A percentile compares a stretch with the other conserved stretches of the same genome.
phyloP scores from a whole-genome alignment of 2,888 invertebrate species.

The Lucinisca nassula region DNA sequence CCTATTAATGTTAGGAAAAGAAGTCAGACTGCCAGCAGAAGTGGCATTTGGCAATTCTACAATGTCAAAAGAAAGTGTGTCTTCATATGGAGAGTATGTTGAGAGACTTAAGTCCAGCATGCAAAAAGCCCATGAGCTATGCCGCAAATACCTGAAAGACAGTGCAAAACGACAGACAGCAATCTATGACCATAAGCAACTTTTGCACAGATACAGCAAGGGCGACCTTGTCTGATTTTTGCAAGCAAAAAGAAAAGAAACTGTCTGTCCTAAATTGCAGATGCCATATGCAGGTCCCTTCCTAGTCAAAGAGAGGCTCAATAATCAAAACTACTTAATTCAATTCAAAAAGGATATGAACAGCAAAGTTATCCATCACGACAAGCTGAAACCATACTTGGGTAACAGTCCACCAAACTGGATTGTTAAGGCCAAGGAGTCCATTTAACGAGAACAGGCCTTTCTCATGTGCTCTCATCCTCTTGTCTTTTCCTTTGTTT shows the following conservation, averaged over 20 bases:
- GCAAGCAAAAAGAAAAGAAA: not conserved
- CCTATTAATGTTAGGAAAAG: conserved; percentile 59
- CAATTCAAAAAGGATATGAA: not conserved
- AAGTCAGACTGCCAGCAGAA: conserved; percentile 62
- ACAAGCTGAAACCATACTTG: conserved; percentile 10
- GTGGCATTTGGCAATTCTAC: conserved; percentile 32
- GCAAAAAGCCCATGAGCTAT: conserved; percentile 31
- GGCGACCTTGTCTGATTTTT: not conserved
- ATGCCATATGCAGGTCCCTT: conserved; percentile 13
- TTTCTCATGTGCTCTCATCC: too few species aligned
- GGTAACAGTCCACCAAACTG: not conserved
- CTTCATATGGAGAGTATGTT: conserved; percentile 36
- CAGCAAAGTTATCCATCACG: not conserved
- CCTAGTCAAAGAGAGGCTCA: not conserved
- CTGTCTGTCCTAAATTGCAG: not conserved
- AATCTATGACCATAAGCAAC: not conserved
- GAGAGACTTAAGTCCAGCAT: conserved; percentile 21
- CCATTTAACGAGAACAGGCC: too few species aligned
- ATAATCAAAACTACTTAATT: not conserved
- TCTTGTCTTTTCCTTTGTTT: too few species aligned
- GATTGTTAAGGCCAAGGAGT: not conserved
- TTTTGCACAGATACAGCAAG: not conserved
- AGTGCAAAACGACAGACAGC: conserved; percentile 8
- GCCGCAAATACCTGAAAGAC: conserved; percentile 21
- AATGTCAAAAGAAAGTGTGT: not conserved